These are phyloP conservation scores for Solenodon paradoxus DNA, from an alignment of 2,113 vertebrate genomes.

Conservation along the genomic window DNA sequence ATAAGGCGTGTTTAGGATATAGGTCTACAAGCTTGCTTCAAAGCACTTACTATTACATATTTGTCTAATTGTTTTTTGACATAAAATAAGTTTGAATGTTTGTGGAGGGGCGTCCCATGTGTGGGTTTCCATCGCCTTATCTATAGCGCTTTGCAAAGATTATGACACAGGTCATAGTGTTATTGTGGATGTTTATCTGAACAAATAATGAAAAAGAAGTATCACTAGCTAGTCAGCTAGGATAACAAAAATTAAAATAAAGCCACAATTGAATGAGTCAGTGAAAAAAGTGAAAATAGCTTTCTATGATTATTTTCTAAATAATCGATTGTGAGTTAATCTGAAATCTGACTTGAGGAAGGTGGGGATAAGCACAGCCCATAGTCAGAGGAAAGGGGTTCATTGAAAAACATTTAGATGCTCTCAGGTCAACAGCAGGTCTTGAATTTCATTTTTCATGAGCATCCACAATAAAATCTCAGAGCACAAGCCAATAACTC, in stretches of 20 bases:
- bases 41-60: not conserved
- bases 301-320: not conserved
- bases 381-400: not conserved
- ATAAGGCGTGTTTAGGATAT: not conserved
- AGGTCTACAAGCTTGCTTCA: not conserved
- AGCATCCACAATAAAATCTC: conserved; percentile 16
- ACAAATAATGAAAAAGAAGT: not conserved
- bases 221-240: not conserved
- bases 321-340: not conserved
- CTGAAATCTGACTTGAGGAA: conserved; percentile 10
- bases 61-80: not conserved
- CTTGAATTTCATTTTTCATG: conserved; percentile 57
- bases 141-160: not conserved
- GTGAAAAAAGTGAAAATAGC: not conserved
- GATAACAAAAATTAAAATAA: not conserved
- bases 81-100: not conserved
- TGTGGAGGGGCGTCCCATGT: not conserved
- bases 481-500: conserved; percentile 50
- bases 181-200: not conserved
- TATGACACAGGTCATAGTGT: not conserved
- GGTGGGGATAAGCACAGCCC: not conserved
- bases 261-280: not conserved
- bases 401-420: conserved; percentile 33
- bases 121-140: not conserved
- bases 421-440: not conserved